A percentile compares a stretch with the other conserved stretches of the same genome.
phyloP scores from a whole-genome alignment of 2,113 vertebrate species.

The Benitochromis conjunctus region DNA sequence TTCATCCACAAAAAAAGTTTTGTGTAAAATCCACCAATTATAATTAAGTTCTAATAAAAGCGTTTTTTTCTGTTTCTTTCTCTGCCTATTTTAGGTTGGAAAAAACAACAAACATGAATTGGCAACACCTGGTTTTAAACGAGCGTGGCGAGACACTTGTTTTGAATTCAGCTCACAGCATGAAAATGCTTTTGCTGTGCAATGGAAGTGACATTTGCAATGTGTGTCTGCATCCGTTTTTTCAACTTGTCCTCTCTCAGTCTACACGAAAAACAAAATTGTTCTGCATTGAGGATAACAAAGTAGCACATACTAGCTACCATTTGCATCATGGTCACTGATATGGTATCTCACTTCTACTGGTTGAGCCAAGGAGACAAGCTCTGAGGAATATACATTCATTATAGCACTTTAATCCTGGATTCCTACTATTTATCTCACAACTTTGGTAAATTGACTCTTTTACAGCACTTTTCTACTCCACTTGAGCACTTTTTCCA shows the following conservation, averaged over 20 bases:
- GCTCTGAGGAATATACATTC: background rate
- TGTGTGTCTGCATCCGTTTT: background rate
- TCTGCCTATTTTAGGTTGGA: background rate
- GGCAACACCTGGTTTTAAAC: slow-evolving; percentile 1
- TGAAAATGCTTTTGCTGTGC: background rate
- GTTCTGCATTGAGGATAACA: background rate
- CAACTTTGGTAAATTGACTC: background rate
- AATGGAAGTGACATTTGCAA: background rate
- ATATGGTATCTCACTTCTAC: background rate
- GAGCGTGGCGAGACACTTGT: background rate
- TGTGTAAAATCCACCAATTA: background rate
- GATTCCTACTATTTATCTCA: background rate
- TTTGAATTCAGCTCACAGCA: background rate
- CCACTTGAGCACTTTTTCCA: background rate
- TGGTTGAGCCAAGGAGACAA: background rate
- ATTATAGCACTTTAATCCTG: background rate
- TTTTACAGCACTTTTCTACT: background rate
- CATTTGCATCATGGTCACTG: background rate
- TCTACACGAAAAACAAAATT: background rate
- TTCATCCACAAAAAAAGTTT: background rate
- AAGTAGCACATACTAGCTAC: background rate
- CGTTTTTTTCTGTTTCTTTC: too few relatives aligned
- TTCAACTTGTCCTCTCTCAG: background rate
- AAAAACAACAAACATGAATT: background rate
- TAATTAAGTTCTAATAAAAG: background rate